Conservation (phyloP, 1,140 invertebrate genomes). For the Leptopilina clavipes region DNA sequence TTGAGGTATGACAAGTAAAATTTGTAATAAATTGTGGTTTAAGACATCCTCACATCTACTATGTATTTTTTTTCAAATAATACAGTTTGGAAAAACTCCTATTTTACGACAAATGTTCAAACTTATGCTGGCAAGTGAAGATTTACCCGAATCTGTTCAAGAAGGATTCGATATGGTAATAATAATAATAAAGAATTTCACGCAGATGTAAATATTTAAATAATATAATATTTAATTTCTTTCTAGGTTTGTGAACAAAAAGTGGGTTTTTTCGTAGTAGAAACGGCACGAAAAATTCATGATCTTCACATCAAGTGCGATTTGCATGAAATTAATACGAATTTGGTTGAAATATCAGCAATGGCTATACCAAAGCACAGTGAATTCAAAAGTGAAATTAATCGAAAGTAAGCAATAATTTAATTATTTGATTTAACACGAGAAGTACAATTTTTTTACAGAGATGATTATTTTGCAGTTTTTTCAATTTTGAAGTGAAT, state of each 20-base stretch:
- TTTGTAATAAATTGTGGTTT: neutral
- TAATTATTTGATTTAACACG: neutral
- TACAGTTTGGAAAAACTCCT: neutral
- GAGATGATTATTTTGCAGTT: neutral
- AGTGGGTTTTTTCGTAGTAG: neutral
- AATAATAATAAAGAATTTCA: neutral
- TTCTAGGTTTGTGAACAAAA: neutral
- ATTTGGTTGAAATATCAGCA: neutral
- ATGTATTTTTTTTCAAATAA: neutral
- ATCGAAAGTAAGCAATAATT: neutral
- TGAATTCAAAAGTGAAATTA: neutral
- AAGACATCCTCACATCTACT: too few relatives aligned
- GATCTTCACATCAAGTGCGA: neutral
- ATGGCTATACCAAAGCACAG: slow-evolving; percentile 1
- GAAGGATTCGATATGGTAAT: neutral
- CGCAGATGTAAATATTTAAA: neutral
- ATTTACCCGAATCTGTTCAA: neutral
- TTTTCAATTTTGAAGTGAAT: neutral
- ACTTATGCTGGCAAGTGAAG: neutral
- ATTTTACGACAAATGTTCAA: neutral
- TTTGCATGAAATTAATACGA: neutral
- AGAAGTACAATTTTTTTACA: neutral
- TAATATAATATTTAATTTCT: neutral
- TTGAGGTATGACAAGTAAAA: neutral
- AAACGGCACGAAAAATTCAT: neutral